phyloP scores from a whole-genome alignment of 2,113 vertebrate genomes.

The Onychostruthus taczanowskii region DNA sequence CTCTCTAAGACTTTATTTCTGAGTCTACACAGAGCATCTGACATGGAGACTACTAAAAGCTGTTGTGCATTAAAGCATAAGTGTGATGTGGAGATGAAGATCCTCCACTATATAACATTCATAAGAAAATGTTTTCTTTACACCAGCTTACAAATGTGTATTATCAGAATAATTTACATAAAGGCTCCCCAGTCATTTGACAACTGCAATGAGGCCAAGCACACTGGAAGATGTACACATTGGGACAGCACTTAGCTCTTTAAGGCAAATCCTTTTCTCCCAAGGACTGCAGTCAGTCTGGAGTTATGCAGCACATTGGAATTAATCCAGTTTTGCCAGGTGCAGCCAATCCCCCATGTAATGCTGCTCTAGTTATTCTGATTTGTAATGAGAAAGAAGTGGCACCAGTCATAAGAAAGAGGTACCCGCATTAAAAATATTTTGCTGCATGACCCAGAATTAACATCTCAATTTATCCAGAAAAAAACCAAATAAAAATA shows the following conservation, averaged over 20 bases:
- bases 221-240: background rate
- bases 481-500: background rate
- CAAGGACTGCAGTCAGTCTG: background rate
- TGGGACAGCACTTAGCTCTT: background rate
- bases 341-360: background rate
- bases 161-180: slow-evolving; percentile 13
- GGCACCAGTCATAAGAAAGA: background rate
- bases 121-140: slow-evolving; percentile 5
- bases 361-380: background rate
- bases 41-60: background rate
- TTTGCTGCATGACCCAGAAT: background rate
- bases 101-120: background rate
- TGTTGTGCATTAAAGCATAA: background rate
- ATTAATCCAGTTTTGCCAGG: slow-evolving; percentile 36
- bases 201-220: background rate
- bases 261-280: background rate
- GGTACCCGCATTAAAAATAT: background rate
- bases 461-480: background rate
- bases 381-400: background rate
- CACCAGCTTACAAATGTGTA: background rate
- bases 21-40: background rate
- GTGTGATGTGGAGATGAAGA: background rate
- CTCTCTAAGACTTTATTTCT: background rate
- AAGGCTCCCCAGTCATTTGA: background rate
- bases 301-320: background rate